Percentiles rank a stretch among this genome's conserved stretches.
Conservation (phyloP, 2,797 vertebrate species). For the Tokudaia tokunoshimensis region DNA sequence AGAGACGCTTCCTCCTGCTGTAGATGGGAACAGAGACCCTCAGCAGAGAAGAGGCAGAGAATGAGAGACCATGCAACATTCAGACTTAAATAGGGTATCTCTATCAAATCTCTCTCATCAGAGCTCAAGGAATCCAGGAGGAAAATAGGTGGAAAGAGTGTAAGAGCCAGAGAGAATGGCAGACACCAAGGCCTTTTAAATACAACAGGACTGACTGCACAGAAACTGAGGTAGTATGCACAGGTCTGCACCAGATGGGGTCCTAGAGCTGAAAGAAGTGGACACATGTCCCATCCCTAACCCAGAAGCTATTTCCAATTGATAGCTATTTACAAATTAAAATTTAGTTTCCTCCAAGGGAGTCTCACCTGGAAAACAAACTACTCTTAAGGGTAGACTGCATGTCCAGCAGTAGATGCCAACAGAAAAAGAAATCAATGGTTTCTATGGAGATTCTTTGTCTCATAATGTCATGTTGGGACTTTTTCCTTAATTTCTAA, state of each 20-base stretch:
- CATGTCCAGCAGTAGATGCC: not conserved
- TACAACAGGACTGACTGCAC: not conserved
- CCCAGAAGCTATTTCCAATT: not conserved
- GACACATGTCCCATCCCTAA: not conserved
- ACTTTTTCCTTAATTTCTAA: not conserved
- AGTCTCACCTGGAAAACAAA: not conserved
- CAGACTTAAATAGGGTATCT: no score
- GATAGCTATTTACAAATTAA: not conserved
- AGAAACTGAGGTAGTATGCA: no score
- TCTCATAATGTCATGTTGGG: not conserved
- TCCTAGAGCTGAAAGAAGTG: not conserved
- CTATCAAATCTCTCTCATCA: not conserved
- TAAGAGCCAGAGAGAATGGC: not conserved
- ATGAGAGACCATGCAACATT: not conserved
- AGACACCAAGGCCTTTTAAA: not conserved
- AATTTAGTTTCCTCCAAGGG: not conserved
- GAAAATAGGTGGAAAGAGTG: not conserved
- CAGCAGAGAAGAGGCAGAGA: not conserved
- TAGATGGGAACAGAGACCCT: not conserved
- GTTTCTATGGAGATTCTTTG: no score
- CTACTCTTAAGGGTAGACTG: not conserved
- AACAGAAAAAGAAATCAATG: not conserved
- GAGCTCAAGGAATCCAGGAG: not conserved
- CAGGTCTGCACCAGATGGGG: no score
- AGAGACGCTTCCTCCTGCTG: not conserved